Conservation (phyloP, 2,888 invertebrate genomes). For the Dolichomitus sp. region DNA sequence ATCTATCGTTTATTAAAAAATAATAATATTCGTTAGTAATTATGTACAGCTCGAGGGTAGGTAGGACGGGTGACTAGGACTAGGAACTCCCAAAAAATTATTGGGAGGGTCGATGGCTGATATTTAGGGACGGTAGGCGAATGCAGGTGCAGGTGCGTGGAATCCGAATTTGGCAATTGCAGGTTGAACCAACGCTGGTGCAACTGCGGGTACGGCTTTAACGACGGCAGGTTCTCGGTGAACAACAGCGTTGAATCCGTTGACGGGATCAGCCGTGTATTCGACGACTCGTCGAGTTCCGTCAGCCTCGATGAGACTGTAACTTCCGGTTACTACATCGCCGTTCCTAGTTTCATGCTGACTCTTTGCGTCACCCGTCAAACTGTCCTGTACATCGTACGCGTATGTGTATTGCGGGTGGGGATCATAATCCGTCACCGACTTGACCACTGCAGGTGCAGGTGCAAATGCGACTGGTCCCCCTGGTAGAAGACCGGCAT, state of each 20-base stretch:
- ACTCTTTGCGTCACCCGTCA: constrained; percentile 81
- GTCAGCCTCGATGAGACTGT: constrained; percentile 82
- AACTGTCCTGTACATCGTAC: constrained; percentile 79
- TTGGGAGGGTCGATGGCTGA: not conserved
- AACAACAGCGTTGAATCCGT: constrained; percentile 83
- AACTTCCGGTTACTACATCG: constrained; percentile 81
- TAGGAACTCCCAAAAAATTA: constrained; percentile 37
- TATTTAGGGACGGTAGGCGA: constrained; percentile 69
- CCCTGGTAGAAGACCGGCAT: constrained; percentile 70
- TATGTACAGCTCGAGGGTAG: constrained; percentile 61
- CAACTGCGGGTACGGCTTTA: constrained; percentile 67
- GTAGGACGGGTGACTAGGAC: constrained; percentile 69
- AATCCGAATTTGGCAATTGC: constrained; percentile 53
- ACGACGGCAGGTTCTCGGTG: constrained; percentile 80
- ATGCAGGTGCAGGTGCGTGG: constrained; percentile 65
- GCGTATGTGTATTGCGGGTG: constrained; percentile 82
- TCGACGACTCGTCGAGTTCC: constrained; percentile 81
- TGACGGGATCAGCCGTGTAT: constrained; percentile 81
- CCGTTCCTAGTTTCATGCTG: constrained; percentile 82
- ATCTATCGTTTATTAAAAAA: constrained; percentile 46
- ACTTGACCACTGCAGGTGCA: constrained; percentile 61
- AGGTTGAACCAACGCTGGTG: constrained; percentile 60
- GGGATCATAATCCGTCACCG: constrained; percentile 78
- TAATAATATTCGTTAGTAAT: constrained; percentile 52
- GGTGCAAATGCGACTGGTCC: constrained; percentile 72